Conservation (phyloP, 2,888 invertebrate genomes). For the Micoletzkya japonica region DNA sequence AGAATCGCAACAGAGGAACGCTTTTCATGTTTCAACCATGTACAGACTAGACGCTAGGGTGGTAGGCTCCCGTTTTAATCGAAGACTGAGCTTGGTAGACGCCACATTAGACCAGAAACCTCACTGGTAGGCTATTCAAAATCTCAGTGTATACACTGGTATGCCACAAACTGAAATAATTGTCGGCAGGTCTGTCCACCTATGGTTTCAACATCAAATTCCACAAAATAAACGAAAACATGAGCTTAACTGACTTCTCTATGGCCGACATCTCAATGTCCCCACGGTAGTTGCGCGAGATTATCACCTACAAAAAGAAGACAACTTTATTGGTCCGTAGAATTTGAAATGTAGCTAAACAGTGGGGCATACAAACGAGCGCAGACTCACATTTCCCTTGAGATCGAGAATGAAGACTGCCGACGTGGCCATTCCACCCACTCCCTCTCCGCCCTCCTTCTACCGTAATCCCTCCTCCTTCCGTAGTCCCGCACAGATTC, state of each 20-base stretch:
- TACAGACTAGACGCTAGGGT: not conserved
- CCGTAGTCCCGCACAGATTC: not conserved
- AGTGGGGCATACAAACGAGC: not conserved
- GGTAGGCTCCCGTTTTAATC: too few species aligned
- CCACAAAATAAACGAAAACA: too few species aligned
- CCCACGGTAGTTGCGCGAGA: constrained; percentile 94
- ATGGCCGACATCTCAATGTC: constrained; percentile 94
- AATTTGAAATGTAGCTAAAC: not conserved
- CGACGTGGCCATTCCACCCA: constrained; percentile 82
- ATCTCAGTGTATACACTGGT: too few species aligned
- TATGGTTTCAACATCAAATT: too few species aligned
- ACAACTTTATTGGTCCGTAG: too few species aligned
- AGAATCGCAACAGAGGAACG: not conserved
- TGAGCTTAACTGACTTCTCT: constrained; percentile 76
- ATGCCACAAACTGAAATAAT: too few species aligned
- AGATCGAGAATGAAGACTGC: constrained; percentile 94
- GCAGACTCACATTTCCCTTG: constrained; percentile 80
- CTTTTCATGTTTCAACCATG: not conserved
- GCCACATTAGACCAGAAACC: too few species aligned
- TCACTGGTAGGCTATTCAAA: too few species aligned
- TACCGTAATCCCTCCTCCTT: constrained; percentile 19
- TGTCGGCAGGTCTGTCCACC: too few species aligned
- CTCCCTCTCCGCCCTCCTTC: not conserved
- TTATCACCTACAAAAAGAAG: constrained; percentile 75
- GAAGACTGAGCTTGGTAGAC: too few species aligned